A percentile compares a stretch with the other conserved stretches of the same genome.
Conservation (phyloP, 2,113 vertebrate genomes). For the Tragelaphus imberbis region DNA sequence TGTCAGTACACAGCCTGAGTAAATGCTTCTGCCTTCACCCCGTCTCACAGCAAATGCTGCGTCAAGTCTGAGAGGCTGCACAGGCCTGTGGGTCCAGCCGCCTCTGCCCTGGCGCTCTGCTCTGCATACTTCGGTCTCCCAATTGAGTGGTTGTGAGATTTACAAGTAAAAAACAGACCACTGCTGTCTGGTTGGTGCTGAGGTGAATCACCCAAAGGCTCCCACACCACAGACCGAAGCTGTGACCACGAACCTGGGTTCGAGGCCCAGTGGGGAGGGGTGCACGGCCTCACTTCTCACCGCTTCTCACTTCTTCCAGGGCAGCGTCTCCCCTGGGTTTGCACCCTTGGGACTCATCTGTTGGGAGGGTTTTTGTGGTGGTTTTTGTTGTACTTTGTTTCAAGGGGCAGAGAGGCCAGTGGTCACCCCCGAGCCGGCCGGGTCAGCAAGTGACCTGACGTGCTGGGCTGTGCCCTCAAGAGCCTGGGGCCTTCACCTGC, state of each 20-base stretch:
- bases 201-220: not conserved
- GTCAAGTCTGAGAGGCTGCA: not conserved
- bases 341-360: not conserved
- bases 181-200: too few species aligned
- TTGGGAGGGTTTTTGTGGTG: not conserved
- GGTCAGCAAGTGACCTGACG: not conserved
- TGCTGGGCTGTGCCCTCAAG: too few species aligned
- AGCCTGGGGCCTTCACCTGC: not conserved
- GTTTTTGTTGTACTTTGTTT: not conserved
- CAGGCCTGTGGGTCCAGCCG: rapidly evolving
- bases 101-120: rapidly evolving
- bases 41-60: rapidly evolving
- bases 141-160: rapidly evolving
- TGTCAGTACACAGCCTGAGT: not conserved
- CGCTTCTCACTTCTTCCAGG: not conserved
- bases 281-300: not conserved
- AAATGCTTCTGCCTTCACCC: not conserved
- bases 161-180: not conserved
- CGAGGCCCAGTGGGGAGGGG: not conserved
- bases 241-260: rapidly evolving
- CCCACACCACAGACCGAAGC: rapidly evolving
- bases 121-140: not conserved
- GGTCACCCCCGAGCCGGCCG: not conserved
- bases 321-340: not conserved
- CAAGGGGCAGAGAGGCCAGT: not conserved